Evolutionary conservation across 2,113 vertebrate genomes (phyloP).

Genomic region (Vanacampus margaritifer): DNA sequence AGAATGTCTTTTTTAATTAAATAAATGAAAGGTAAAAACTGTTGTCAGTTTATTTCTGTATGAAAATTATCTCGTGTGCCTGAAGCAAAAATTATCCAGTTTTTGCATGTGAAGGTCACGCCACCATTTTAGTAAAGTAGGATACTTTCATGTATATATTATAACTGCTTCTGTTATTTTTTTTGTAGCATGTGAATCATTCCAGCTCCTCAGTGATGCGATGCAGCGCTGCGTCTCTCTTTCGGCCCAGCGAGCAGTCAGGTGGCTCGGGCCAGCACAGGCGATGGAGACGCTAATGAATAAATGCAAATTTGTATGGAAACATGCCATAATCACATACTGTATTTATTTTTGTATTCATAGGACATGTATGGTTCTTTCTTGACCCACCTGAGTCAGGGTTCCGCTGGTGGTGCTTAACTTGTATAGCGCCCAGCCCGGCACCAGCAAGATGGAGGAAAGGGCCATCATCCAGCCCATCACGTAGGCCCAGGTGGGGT

Average conservation of each 20-base stretch:
- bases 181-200: no score
- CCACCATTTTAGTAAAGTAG: no score
- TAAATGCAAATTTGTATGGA: background rate
- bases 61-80: no score
- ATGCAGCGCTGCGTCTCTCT: slow-evolving; percentile 21
- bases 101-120: no score
- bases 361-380: background rate
- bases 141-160: background rate
- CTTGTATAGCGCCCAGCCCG: slow-evolving; percentile 50
- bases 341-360: background rate
- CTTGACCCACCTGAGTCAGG: slow-evolving; percentile 43
- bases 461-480: slow-evolving; percentile 61
- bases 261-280: slow-evolving; percentile 36
- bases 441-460: slow-evolving; percentile 64
- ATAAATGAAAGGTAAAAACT: no score
- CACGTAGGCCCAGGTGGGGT: slow-evolving; percentile 62
- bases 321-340: background rate
- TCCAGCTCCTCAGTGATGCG: slow-evolving; percentile 7
- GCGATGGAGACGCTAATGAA: slow-evolving; percentile 39
- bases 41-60: no score
- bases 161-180: background rate
- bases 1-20: no score
- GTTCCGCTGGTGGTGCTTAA: slow-evolving; percentile 46
- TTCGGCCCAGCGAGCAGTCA: slow-evolving; percentile 7
- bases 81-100: no score